Percentiles rank a stretch among this genome's conserved stretches.
These are phyloP conservation scores for Antedon mediterranea DNA, from an alignment of 53 echinoderm and acorn worm genomes.

Conservation along the genomic window DNA sequence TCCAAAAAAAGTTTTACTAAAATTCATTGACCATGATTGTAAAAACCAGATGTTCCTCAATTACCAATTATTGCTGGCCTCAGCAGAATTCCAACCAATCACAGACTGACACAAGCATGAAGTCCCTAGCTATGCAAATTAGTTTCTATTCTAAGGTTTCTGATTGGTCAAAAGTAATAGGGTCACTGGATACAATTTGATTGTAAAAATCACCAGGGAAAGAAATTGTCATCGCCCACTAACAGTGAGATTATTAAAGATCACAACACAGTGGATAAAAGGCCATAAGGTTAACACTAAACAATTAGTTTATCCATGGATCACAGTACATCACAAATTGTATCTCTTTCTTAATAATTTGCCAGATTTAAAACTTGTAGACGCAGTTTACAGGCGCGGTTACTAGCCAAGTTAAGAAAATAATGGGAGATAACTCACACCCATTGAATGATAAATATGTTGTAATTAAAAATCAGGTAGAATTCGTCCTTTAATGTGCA, in stretches of 20 bases:
- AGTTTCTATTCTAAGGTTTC: background rate
- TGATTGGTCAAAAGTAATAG: background rate
- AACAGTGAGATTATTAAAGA: background rate
- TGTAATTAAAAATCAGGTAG: too few species aligned
- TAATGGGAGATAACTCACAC: too few species aligned
- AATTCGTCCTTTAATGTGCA: too few species aligned
- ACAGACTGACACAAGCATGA: background rate
- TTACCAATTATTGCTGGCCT: background rate
- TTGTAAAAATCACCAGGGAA: background rate
- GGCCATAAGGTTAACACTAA: background rate
- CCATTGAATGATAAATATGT: too few species aligned
- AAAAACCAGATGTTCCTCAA: background rate
- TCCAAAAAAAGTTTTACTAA: background rate
- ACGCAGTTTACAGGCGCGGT: too few species aligned
- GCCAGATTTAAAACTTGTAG: too few species aligned
- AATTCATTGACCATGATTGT: background rate
- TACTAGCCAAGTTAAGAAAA: too few species aligned
- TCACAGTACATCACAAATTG: too few species aligned
- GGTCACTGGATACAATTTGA: background rate
- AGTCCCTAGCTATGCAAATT: background rate
- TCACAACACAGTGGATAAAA: background rate
- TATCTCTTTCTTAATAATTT: too few species aligned
- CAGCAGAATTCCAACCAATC: background rate
- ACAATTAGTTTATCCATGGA: background rate
- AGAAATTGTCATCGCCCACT: background rate